phyloP scores from a whole-genome alignment of 2,888 invertebrate species.

The Drosophila bunnanda region DNA sequence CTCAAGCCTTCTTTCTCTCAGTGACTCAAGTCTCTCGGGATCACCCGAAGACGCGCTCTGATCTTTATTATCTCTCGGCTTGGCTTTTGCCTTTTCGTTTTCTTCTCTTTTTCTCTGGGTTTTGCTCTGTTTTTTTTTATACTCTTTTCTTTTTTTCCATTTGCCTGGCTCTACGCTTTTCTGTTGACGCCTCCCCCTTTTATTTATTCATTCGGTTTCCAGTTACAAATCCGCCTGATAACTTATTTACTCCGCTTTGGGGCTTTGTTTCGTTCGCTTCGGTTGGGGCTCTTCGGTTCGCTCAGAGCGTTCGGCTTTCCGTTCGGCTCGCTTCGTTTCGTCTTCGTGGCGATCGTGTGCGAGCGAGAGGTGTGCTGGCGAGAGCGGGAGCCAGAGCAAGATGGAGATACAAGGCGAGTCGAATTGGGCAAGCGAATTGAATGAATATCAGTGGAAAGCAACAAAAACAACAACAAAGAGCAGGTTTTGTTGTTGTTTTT shows the following conservation, averaged over 20 bases:
- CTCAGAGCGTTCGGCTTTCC: conserved; percentile 4
- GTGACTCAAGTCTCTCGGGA: conserved; percentile 10
- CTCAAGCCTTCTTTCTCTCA: background rate
- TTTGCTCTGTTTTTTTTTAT: background rate
- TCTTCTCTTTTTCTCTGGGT: conserved; percentile 1
- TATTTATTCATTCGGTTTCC: conserved; percentile 73
- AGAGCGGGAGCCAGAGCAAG: background rate
- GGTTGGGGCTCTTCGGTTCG: conserved; percentile 45
- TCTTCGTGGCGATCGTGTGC: conserved; percentile 30
- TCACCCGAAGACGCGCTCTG: conserved; percentile 62
- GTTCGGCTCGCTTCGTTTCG: conserved; percentile 20
- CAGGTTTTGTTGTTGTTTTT: conserved; percentile 52
- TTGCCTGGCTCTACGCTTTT: conserved; percentile 16
- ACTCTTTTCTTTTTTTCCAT: background rate
- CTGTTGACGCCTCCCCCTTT: conserved; percentile 82
- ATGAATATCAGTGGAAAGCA: conserved; percentile 60
- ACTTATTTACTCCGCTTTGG: conserved; percentile 75
- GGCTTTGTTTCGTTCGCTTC: conserved; percentile 54
- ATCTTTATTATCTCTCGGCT: conserved; percentile 55
- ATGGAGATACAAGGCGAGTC: conserved; percentile 14
- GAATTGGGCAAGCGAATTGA: conserved; percentile 67
- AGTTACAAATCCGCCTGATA: conserved; percentile 77
- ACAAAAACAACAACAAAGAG: conserved; percentile 34
- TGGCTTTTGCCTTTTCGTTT: background rate
- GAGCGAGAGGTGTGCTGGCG: conserved; percentile 19